Conservation (phyloP, 2,797 vertebrate genomes). For the Halcyon badia region DNA sequence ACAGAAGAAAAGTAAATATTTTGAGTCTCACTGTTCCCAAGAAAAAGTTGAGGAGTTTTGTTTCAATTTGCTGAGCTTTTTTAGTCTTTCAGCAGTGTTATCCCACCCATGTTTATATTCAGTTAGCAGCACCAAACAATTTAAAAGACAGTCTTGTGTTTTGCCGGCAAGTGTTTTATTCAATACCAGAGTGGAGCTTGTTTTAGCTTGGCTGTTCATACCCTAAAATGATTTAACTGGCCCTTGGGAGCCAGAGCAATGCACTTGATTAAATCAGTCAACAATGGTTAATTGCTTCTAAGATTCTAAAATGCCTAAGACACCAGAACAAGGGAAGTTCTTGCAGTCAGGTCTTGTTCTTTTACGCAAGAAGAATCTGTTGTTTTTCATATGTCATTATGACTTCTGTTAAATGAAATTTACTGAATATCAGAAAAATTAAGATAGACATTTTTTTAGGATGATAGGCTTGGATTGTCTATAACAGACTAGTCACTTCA, state of each 20-base stretch:
- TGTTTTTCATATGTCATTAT: neutral
- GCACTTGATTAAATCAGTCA: neutral
- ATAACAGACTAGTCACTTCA: neutral
- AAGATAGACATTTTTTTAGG: neutral
- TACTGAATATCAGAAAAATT: neutral
- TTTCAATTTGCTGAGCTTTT: neutral
- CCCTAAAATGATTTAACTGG: neutral
- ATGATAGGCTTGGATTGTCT: neutral
- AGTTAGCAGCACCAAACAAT: fast-evolving
- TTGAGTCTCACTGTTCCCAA: neutral
- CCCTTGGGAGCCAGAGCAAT: neutral
- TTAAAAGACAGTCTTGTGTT: neutral
- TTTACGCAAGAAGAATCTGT: neutral
- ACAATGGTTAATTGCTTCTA: constrained; percentile 5
- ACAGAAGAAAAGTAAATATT: neutral
- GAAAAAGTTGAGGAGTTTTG: neutral
- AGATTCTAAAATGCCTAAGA: neutral
- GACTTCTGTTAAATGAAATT: neutral
- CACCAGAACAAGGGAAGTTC: neutral
- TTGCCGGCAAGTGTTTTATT: neutral
- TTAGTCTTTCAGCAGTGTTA: neutral
- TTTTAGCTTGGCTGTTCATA: neutral
- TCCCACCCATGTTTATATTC: neutral
- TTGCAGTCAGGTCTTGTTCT: neutral
- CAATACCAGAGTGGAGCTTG: neutral